A percentile compares a stretch with the other conserved stretches of the same genome.
These are phyloP conservation scores for Dufourea novaeangliae DNA, from an alignment of 1,140 invertebrate genomes.

Conservation along the genomic window DNA sequence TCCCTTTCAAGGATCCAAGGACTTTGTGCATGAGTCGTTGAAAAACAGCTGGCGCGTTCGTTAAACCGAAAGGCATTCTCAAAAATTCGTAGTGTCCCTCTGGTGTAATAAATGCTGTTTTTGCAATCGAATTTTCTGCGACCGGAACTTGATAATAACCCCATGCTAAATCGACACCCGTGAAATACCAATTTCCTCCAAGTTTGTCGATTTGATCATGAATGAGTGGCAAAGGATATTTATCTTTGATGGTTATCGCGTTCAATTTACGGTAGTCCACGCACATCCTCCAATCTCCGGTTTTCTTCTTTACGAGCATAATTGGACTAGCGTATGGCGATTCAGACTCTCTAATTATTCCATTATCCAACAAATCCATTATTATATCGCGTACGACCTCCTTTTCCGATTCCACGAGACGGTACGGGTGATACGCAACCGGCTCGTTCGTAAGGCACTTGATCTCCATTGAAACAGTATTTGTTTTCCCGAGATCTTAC, in stretches of 20 bases:
- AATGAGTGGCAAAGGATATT: conserved; percentile 10
- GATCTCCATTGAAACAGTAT: background rate
- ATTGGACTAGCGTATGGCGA: too few species aligned
- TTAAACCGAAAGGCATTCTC: too few species aligned
- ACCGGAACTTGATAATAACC: background rate
- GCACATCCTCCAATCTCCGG: background rate
- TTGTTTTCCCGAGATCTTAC: too few species aligned
- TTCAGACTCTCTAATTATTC: background rate
- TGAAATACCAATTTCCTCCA: conserved; percentile 7
- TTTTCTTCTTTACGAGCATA: conserved; percentile 7
- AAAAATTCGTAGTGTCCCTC: too few species aligned
- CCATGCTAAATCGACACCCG: background rate
- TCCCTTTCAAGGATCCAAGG: too few species aligned
- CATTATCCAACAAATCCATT: background rate
- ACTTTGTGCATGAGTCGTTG: too few species aligned
- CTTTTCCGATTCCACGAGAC: background rate
- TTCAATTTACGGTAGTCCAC: background rate
- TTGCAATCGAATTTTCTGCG: background rate
- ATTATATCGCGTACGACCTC: background rate
- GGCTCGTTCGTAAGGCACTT: background rate
- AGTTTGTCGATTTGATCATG: too few species aligned
- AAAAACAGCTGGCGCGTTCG: too few species aligned
- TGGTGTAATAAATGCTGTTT: too few species aligned
- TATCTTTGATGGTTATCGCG: conserved; percentile 9
- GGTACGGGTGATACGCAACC: background rate